Base-by-base conservation (phyloP, 1,140 invertebrate species). In the Drosophila tropicalis region DNA sequence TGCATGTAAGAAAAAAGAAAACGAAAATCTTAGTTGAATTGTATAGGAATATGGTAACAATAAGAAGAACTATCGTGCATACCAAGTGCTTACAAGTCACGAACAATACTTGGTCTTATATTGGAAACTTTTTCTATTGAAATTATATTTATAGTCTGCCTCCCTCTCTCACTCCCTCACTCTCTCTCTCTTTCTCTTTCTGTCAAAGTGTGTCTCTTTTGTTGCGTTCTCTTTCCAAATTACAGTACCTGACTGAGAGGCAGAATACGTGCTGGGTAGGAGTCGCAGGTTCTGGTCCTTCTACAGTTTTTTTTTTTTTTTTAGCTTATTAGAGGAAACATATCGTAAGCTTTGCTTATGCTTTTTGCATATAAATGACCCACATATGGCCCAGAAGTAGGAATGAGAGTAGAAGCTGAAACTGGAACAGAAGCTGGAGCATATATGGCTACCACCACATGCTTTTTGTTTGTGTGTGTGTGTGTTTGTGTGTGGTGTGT, bases 351-450 rank as follows among this genome's bases (percentile, higher is more conserved):
- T 70, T 71, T 74, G 83, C 66, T 70, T 74, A 76, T 87, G 83
- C 79, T 83, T 86, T 87, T 84, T 86, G 83, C 83, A 86, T 86
- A 87, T 83, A 86, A 86, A 86, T 86, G 83, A 83, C 79, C 72
- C 83, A 72, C 67, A 86, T 82, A 67, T 72, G 72, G 47, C 62
- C 39, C 17, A 51, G 17, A 22, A 51, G 10, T 22, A 51, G 17
- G 19, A 39, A 13, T 39, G 36, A 29, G 56, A 56, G 55, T 36
- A 47, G 17, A 12, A 51, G 54, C 34, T 15, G 25, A 51, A 56
- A 47, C 41, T 17, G 36, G 56, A 51, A 47, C 36, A 47, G 44
- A 4, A 47, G 54, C 29, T 15, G 36, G 56, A 56, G 55, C 41
- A 47, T 36, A 19, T 39, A 44, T 54, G n/a, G 58, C 57, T 55